Percentiles rank a stretch among this genome's conserved stretches.
Evolutionary conservation across 2,113 vertebrate genomes (phyloP).

Genomic region (Stictonetta naevosa): DNA sequence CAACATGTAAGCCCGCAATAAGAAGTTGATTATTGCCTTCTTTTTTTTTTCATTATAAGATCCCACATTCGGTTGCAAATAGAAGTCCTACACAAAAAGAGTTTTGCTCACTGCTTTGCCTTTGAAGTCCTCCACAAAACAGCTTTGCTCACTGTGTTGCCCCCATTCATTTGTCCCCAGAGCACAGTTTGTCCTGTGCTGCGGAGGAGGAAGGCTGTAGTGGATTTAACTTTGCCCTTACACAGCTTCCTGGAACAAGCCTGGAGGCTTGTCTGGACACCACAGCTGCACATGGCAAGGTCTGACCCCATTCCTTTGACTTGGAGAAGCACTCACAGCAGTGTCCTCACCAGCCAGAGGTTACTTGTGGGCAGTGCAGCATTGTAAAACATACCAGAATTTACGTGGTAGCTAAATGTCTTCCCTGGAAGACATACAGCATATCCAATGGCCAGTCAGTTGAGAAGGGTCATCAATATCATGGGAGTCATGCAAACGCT

Average conservation of each 20-base stretch:
- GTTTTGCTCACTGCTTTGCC: not conserved
- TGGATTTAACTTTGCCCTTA: not conserved
- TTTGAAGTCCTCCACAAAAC: not conserved
- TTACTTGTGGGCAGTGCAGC: not conserved
- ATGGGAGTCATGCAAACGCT: not conserved
- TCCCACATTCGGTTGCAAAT: not conserved
- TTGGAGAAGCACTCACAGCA: not conserved
- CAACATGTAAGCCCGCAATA: not conserved
- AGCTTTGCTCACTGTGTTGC: not conserved
- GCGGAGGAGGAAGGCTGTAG: not conserved
- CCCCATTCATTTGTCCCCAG: not conserved
- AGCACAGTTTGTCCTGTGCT: not conserved
- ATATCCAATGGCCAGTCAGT: not conserved
- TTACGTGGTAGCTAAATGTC: not conserved
- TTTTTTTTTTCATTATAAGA: not conserved
- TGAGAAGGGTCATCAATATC: not conserved
- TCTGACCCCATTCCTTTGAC: not conserved
- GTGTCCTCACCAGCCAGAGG: not conserved
- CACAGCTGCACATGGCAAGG: not conserved
- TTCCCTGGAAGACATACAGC: not conserved
- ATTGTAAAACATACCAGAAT: not conserved
- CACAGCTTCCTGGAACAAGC: not conserved
- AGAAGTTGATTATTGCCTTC: not conserved
- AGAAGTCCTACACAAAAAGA: not conserved
- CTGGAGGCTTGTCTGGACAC: not conserved